Evolutionary conservation across 2,888 invertebrate species (phyloP).

Genomic region (Drosophila atripex): DNA sequence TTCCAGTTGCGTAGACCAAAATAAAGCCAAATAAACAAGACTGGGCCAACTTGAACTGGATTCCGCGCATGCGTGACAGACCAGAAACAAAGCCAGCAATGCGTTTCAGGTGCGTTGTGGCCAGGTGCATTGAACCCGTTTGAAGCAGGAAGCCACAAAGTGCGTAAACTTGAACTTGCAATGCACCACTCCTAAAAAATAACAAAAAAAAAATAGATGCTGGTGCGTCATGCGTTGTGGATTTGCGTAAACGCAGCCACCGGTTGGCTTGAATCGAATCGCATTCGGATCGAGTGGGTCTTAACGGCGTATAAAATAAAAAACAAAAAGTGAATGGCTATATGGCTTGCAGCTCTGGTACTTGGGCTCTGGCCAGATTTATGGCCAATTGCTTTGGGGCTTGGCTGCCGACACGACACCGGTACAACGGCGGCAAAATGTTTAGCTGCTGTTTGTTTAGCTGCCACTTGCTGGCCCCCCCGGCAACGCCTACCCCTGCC

Average conservation of each 20-base stretch:
- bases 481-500: neutral
- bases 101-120: conserved; percentile 45
- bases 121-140: conserved; percentile 56
- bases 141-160: conserved; percentile 57
- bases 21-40: conserved; percentile 39
- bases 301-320: conserved; percentile 21
- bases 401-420: conserved; percentile 78
- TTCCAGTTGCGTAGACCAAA: conserved; percentile 33
- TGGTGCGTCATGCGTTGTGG: conserved; percentile 66
- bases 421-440: conserved; percentile 65
- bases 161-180: conserved; percentile 73
- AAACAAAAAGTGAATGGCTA: conserved; percentile 71
- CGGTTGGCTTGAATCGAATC: conserved; percentile 7
- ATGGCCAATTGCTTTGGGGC: conserved; percentile 77
- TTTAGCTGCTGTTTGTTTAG: conserved; percentile 45
- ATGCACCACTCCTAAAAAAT: neutral
- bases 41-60: conserved; percentile 57
- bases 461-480: conserved; percentile 11
- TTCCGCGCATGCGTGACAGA: conserved; percentile 43
- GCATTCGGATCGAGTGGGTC: conserved; percentile 12
- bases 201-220: conserved; percentile 35
- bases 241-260: conserved; percentile 52
- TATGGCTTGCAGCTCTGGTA: conserved; percentile 1
- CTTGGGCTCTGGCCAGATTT: conserved; percentile 58
- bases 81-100: conserved; percentile 44